A percentile compares a stretch with the other conserved stretches of the same genome.
Evolutionary conservation across 2,888 invertebrate species (phyloP).

Genomic region (Notodonta dromedarius): DNA sequence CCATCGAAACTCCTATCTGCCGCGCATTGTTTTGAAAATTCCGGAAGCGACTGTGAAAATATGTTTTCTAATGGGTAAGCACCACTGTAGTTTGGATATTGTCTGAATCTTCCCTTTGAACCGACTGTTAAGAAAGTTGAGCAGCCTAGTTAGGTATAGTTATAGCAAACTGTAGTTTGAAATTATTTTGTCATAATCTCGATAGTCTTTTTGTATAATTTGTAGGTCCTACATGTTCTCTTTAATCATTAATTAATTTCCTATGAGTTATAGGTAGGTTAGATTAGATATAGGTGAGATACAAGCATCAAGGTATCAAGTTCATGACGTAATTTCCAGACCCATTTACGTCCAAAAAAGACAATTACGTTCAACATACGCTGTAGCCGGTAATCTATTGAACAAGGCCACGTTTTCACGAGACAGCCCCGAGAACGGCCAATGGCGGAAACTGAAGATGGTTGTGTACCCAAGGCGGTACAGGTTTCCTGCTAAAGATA

Average conservation of each 20-base stretch:
- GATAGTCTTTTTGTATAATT: too few species aligned
- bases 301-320: too few species aligned
- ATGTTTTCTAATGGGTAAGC: slow-evolving; percentile 22
- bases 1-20: slow-evolving; percentile 56
- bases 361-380: slow-evolving; percentile 27
- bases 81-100: too few species aligned
- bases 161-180: too few species aligned
- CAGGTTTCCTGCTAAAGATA: slow-evolving; percentile 56
- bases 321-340: slow-evolving; percentile 8
- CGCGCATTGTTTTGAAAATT: slow-evolving; percentile 60
- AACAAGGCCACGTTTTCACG: slow-evolving; percentile 31
- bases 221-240: too few species aligned
- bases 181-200: too few species aligned
- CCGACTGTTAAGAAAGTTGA: too few species aligned
- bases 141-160: too few species aligned
- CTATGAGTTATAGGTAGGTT: too few species aligned
- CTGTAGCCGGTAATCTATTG: slow-evolving; percentile 56
- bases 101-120: too few species aligned
- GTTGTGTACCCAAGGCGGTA: slow-evolving; percentile 47
- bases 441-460: slow-evolving; percentile 51
- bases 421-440: slow-evolving; percentile 40
- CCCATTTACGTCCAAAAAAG: slow-evolving; percentile 13
- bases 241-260: too few species aligned
- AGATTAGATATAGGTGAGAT: too few species aligned
- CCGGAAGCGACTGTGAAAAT: slow-evolving; percentile 13